Evolutionary conservation across 2,113 vertebrate genomes (phyloP).

Genomic region (Marmota flaviventris): DNA sequence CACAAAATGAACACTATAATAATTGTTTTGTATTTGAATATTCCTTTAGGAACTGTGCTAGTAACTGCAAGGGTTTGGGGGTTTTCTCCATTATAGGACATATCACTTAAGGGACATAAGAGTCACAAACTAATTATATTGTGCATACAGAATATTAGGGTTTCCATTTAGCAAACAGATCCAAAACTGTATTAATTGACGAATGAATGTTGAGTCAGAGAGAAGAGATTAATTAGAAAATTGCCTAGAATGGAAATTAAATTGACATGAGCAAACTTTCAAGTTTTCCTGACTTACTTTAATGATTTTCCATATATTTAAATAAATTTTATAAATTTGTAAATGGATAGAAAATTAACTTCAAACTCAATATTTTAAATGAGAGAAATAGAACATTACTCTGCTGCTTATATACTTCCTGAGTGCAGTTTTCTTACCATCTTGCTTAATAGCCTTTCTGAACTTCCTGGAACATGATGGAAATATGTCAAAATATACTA

Average conservation of each 20-base stretch:
- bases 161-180: not conserved
- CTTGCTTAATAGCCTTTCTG: not conserved
- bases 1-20: not conserved
- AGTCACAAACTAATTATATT: not conserved
- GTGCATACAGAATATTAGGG: not conserved
- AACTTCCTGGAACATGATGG: not conserved
- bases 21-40: not conserved
- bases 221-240: not conserved
- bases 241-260: not conserved
- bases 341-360: not conserved
- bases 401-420: not conserved
- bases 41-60: not conserved
- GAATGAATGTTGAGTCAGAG: not conserved
- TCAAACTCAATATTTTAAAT: not conserved
- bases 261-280: not conserved
- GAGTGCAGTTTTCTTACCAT: not conserved
- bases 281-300: not conserved
- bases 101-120: not conserved
- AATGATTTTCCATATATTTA: not conserved
- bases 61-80: not conserved
- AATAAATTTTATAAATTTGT: not conserved
- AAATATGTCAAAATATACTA: not conserved
- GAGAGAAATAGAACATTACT: not conserved
- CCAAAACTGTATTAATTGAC: not conserved
- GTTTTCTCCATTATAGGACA: not conserved